Conservation (phyloP, 2,113 vertebrate species). For the Rhodinocichla rosea region DNA sequence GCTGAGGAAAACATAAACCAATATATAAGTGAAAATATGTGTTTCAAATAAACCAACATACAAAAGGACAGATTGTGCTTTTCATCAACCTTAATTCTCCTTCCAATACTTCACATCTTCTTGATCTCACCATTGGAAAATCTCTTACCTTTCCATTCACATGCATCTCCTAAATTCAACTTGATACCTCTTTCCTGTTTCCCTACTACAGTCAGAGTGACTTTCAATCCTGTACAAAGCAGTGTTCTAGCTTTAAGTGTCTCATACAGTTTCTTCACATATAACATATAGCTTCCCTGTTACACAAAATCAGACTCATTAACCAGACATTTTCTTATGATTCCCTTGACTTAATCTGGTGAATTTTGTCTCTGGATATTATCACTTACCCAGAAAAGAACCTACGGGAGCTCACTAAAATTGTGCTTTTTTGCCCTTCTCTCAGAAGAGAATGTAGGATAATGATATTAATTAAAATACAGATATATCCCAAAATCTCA, state of each 20-base stretch:
- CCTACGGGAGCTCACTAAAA: conserved; percentile 22
- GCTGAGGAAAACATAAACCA: neutral
- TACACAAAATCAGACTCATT: neutral
- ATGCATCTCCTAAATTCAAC: neutral
- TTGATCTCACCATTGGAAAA: neutral
- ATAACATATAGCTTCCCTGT: neutral
- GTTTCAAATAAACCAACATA: neutral
- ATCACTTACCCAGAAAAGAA: conserved; percentile 11
- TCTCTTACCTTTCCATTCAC: neutral
- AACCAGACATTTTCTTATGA: neutral
- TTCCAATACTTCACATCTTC: neutral
- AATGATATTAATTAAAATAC: conserved; percentile 26
- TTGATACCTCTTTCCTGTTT: neutral
- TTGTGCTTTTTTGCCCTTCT: neutral
- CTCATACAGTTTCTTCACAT: neutral
- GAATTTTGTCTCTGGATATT: neutral
- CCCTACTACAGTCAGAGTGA: neutral
- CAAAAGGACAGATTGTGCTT: neutral
- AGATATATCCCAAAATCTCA: conserved; percentile 7
- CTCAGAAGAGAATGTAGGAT: neutral
- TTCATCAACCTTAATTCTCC: neutral
- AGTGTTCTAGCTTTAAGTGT: neutral
- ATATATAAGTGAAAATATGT: neutral
- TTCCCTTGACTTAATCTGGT: neutral
- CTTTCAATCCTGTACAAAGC: neutral